phyloP scores from a whole-genome alignment of 2,888 invertebrate species.

The Amiota communis region DNA sequence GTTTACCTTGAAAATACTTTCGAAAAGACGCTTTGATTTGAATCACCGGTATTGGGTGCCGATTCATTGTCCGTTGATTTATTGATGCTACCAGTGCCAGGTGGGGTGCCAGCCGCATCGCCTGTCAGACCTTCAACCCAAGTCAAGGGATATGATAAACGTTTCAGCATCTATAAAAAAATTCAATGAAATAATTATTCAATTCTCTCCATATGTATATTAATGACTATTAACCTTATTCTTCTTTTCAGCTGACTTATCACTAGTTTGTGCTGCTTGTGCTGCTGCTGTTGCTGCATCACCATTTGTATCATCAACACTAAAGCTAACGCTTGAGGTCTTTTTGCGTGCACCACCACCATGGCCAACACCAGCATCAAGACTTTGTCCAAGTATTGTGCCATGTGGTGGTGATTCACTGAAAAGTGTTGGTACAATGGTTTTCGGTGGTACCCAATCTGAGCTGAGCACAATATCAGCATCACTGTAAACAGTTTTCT shows the following conservation, averaged over 20 bases:
- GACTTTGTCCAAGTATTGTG: slow-evolving; percentile 62
- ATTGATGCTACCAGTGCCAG: slow-evolving; percentile 74
- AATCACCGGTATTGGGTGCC: slow-evolving; percentile 74
- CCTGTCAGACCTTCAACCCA: slow-evolving; percentile 93
- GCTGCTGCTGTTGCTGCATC: slow-evolving; percentile 51
- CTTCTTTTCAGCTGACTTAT: slow-evolving; percentile 77
- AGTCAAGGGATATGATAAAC: slow-evolving; percentile 90
- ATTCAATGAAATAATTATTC: slow-evolving; percentile 9
- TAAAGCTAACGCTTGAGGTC: slow-evolving; percentile 82
- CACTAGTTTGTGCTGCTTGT: slow-evolving; percentile 46
- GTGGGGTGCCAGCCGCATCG: slow-evolving; percentile 75
- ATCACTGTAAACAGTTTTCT: slow-evolving; percentile 82
- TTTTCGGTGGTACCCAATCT: slow-evolving; percentile 90
- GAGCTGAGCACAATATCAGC: slow-evolving; percentile 90
- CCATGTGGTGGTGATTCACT: slow-evolving; percentile 75
- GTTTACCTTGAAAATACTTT: slow-evolving; percentile 91
- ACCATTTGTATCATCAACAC: slow-evolving; percentile 76
- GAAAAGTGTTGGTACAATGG: slow-evolving; percentile 82
- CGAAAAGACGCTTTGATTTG: slow-evolving; percentile 85
- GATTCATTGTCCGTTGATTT: slow-evolving; percentile 71
- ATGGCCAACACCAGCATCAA: slow-evolving; percentile 73
- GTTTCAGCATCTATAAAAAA: slow-evolving; percentile 87
- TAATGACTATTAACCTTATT: slow-evolving; percentile 77
- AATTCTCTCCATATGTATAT: neutral
- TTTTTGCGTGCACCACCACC: slow-evolving; percentile 78